These are phyloP conservation scores for Rhagonycha lutea DNA, from an alignment of 2,888 invertebrate genomes.

Conservation along the genomic window DNA sequence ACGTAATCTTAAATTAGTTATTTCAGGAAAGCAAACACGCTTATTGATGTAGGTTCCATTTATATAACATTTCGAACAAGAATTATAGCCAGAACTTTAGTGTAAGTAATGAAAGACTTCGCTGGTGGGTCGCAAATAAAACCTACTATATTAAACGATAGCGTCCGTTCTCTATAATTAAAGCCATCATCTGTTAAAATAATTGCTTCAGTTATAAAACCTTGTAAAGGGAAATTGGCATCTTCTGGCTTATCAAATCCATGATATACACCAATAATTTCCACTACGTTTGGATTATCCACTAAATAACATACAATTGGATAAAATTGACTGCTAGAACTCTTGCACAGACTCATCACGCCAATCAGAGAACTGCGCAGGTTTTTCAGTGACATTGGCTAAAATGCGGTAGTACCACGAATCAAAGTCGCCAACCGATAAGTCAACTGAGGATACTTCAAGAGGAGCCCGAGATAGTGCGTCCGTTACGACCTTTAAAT, in stretches of 20 bases:
- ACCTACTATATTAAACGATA: conserved; percentile 1
- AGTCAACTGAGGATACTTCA: too few species aligned
- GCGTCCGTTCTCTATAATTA: neutral
- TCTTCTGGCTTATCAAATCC: conserved; percentile 29
- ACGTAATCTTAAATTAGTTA: neutral
- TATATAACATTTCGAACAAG: too few species aligned
- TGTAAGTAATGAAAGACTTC: conserved; percentile 10
- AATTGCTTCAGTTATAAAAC: too few species aligned
- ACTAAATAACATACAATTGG: too few species aligned
- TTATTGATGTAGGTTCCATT: neutral
- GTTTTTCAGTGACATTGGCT: too few species aligned
- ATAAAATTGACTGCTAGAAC: neutral
- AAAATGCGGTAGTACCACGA: too few species aligned
- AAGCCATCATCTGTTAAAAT: neutral
- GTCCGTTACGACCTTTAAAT: too few species aligned
- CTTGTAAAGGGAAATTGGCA: neutral
- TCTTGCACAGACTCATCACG: neutral
- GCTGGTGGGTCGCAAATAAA: conserved; percentile 12
- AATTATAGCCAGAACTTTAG: neutral
- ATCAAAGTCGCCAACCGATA: too few species aligned
- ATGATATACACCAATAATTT: conserved; percentile 28
- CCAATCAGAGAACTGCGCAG: too few species aligned
- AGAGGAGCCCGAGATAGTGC: too few species aligned
- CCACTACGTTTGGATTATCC: conserved; percentile 2
- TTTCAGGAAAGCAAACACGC: conserved; percentile 5